Evolutionary conservation across 2,113 vertebrate species (phyloP), one percentile per base, ranked within the genome.

Genomic region (Craseonycteris thonglongyai): DNA sequence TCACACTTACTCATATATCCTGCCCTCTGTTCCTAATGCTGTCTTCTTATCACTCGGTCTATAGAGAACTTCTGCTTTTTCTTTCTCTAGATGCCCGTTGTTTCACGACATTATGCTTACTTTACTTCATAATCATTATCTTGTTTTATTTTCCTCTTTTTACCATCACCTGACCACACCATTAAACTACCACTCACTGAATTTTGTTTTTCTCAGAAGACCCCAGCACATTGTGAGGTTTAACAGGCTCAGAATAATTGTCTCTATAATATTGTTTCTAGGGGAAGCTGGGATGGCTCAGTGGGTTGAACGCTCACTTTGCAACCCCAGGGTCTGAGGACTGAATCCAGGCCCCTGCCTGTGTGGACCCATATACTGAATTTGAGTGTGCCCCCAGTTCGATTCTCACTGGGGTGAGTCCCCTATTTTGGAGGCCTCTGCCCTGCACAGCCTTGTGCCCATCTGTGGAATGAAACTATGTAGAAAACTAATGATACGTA

Each of bases 201-300:
- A 59, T 93, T 76, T 65, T 61, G 88, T 65, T 91, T 30, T 6
- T 6, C 15, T 30, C 65, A 35, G 28, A 80, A 75, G 10, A 12
- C 4, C 9, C 4, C 74, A 88, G 5, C 16, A 83, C 11, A 47
- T 12, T 74, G 18, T 45, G 84, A 61, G 7, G 22, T 93, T 84
- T 40, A 74, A 61, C 24, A 69, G 19, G 21, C 11, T 79, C 42
- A 66, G 21, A 85, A 74, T 68, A 79, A 68, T 80, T 80, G 21
- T 79, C 35, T 93, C 35, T 69, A 82, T 87, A 87, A 65, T 56
- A 68, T 28, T 51, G 12, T 72, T 72, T 91, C 35, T 88, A n/a
- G n/a, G n/a, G n/a, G n/a, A n/a, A n/a, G n/a, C n/a, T n/a, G n/a
- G n/a, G n/a, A n/a, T n/a, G n/a, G n/a, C n/a, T n/a, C n/a, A n/a